These are phyloP conservation scores for Chaenogobius annularis DNA, from an alignment of 2,113 vertebrate species.

Conservation along the genomic window DNA sequence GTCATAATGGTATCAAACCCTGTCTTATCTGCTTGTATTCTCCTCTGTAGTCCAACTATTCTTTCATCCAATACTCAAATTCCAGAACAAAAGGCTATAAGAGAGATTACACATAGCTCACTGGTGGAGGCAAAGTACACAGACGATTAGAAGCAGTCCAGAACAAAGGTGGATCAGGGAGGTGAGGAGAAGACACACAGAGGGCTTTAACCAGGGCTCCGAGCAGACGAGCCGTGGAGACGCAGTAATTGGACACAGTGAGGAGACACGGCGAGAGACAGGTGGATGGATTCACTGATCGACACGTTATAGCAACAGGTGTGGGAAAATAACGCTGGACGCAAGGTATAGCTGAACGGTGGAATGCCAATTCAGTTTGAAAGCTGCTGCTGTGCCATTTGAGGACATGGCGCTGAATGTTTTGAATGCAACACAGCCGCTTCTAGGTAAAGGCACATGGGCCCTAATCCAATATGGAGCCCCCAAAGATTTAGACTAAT, in stretches of 20 bases:
- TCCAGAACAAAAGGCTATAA: background rate
- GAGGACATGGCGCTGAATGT: too few relatives aligned
- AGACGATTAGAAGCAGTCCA: conserved; percentile 25
- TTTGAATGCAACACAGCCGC: too few relatives aligned
- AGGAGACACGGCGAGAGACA: conserved; percentile 9
- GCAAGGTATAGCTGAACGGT: background rate
- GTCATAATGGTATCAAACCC: too few relatives aligned
- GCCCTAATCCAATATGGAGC: too few relatives aligned
- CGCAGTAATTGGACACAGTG: conserved; percentile 51
- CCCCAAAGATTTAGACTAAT: too few relatives aligned
- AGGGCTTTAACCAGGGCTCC: conserved; percentile 21
- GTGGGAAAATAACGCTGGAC: conserved; percentile 2
- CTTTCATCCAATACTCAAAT: background rate
- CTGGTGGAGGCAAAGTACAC: background rate
- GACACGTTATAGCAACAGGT: conserved; percentile 20
- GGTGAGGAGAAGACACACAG: conserved; percentile 32
- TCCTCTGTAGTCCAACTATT: too few relatives aligned
- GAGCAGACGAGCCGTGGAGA: conserved; percentile 27
- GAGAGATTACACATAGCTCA: background rate
- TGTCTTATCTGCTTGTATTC: too few relatives aligned
- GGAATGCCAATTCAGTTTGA: background rate
- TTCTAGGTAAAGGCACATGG: too few relatives aligned
- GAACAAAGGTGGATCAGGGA: conserved; percentile 41
- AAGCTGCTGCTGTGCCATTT: background rate
- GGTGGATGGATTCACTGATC: conserved; percentile 22